Evolutionary conservation across 1,140 invertebrate genomes (phyloP), one percentile per base, ranked within the genome.

Genomic region (Plutomurus gul): DNA sequence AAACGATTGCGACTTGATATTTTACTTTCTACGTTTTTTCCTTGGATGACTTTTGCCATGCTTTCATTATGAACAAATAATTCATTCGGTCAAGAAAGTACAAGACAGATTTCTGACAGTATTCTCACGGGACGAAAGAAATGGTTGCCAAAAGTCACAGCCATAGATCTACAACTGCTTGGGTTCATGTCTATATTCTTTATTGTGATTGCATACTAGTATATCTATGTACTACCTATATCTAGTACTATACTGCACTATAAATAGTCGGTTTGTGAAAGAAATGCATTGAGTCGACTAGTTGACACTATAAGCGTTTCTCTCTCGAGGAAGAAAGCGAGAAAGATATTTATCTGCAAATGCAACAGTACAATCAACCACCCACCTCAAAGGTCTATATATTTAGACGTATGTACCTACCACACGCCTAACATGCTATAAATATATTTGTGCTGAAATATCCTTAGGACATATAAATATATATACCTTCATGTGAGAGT

Each of bases 21-120:
- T n/a, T n/a, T n/a, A n/a, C n/a, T n/a, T n/a, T n/a, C n/a, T n/a
- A n/a, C n/a, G 25, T 39, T 39, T 39, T 39, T 39, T 39, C 46
- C 16, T 36, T 0, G 56, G 27, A 18, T 30, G 47, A 51, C 25
- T 51, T 25, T n/a, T n/a, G n/a, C n/a, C n/a, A 51, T 51, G 47
- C 25, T 51, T 51, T 51, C 47, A 51, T 51, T 22, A 51, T 51
- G 25, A 65, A 65, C 27, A 33, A 25, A 65, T 65, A 33, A 33
- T 25, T 65, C 56, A 65, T 65, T 65, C 27, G 56, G 56, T 65
- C 56, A 65, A 65, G 56, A 65, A 30, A 65, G 27, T 30, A 65
- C 27, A 30, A 65, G 56, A n/a, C 36, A 27, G 27, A 65, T 30
- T 30, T 65, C 16, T 33, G 56, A 65, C 56, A 65, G 27, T 65